phyloP scores from a whole-genome alignment of 1,140 invertebrate genomes.

The Rhagoletis pomonella region DNA sequence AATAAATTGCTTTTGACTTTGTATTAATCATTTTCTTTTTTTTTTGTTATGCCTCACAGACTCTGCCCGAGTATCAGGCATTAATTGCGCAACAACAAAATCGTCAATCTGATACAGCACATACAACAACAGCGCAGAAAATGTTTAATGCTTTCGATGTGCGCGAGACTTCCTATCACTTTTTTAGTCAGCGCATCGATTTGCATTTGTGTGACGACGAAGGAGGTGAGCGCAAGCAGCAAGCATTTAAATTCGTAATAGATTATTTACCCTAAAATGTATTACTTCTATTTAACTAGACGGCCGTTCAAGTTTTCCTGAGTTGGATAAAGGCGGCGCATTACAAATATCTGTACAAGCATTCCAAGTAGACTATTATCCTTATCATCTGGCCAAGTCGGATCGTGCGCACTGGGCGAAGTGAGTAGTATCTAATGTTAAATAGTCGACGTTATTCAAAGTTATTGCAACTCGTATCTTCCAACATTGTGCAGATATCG shows the following conservation, averaged over 20 bases:
- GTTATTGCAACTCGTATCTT: no score
- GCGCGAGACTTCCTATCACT: slow-evolving; percentile 97
- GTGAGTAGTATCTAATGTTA: slow-evolving; percentile 65
- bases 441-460: background rate
- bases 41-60: slow-evolving; percentile 73
- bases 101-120: slow-evolving; percentile 76
- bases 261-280: background rate
- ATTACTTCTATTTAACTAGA: slow-evolving; percentile 74
- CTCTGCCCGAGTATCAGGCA: slow-evolving; percentile 87
- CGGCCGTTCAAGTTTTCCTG: slow-evolving; percentile 88
- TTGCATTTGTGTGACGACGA: slow-evolving; percentile 98
- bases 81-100: slow-evolving; percentile 80
- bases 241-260: background rate
- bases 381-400: slow-evolving; percentile 93
- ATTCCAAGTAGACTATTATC: slow-evolving; percentile 96
- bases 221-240: slow-evolving; percentile 79
- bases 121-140: slow-evolving; percentile 77
- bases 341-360: slow-evolving; percentile 92
- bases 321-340: slow-evolving; percentile 92
- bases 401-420: slow-evolving; percentile 92
- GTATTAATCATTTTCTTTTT: no score
- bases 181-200: slow-evolving; percentile 94
- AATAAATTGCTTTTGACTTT: no score
- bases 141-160: slow-evolving; percentile 95
- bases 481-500: slow-evolving; percentile 74